A percentile compares a stretch with the other conserved stretches of the same genome.
phyloP scores from a whole-genome alignment of 2,113 vertebrate species.

The Ptilorrhoa leucosticta region DNA sequence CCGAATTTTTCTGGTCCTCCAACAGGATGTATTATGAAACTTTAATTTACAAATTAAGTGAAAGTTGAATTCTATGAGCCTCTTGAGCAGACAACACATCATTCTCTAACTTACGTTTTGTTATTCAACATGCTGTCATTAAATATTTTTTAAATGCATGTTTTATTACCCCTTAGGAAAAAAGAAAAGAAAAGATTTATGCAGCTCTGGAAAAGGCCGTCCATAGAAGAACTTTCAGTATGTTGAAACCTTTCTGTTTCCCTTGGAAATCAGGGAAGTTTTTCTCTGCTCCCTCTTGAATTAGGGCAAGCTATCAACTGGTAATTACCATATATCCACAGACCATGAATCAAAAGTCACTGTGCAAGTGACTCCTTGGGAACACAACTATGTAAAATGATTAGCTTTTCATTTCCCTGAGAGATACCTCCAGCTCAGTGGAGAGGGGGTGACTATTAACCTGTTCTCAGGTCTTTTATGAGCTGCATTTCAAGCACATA shows the following conservation, averaged over 20 bases:
- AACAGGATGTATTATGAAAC: neutral
- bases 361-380: neutral
- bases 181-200: neutral
- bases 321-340: neutral
- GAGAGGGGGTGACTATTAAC: neutral
- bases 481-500: neutral
- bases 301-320: neutral
- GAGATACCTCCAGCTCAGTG: neutral
- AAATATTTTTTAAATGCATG: neutral
- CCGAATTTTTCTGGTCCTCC: neutral
- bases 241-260: neutral
- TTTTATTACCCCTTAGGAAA: neutral
- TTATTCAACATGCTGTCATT: neutral
- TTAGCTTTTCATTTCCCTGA: neutral
- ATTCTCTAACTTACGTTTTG: neutral
- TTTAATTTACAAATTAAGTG: neutral
- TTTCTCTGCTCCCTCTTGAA: neutral
- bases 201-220: neutral
- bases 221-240: neutral
- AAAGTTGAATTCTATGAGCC: neutral
- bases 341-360: neutral
- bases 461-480: neutral
- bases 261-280: neutral
- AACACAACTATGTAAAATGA: neutral
- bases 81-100: neutral